phyloP scores from a whole-genome alignment of 2,888 invertebrate genomes.

The Philereme vetulata region DNA sequence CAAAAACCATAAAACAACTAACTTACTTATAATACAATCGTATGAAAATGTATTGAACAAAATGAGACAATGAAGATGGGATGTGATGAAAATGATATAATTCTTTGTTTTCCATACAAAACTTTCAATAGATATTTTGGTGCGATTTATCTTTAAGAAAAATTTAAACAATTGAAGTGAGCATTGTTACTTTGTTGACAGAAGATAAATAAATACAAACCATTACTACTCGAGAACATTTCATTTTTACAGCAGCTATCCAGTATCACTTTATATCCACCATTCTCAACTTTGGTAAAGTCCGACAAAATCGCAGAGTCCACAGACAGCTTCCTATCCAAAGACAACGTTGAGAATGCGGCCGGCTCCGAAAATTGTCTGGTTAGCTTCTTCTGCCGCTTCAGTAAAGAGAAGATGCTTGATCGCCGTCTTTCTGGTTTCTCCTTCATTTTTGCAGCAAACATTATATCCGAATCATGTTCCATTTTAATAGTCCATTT shows the following conservation, averaged over 20 bases:
- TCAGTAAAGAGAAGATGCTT: conserved; percentile 68
- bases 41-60: background rate
- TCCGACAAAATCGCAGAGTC: conserved; percentile 69
- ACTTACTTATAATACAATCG: background rate
- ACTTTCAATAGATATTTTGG: background rate
- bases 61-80: conserved; percentile 14
- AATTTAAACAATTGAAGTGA: background rate
- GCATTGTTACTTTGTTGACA: background rate
- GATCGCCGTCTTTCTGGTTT: conserved; percentile 63
- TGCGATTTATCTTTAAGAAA: no score
- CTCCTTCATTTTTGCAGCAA: conserved; percentile 55
- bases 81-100: conserved; percentile 4
- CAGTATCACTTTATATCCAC: conserved; percentile 45
- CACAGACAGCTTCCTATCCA: conserved; percentile 64
- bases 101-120: background rate
- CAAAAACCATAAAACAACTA: background rate
- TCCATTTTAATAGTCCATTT: conserved; percentile 47
- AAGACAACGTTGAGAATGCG: conserved; percentile 37
- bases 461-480: conserved; percentile 48
- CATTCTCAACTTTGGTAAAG: conserved; percentile 51
- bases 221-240: conserved; percentile 49
- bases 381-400: conserved; percentile 63
- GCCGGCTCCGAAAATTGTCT: conserved; percentile 68
- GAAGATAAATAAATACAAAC: conserved; percentile 45
- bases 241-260: conserved; percentile 46